Evolutionary conservation across 2,113 vertebrate species (phyloP), one percentile per base, ranked within the genome.

Genomic region (Athene noctua): DNA sequence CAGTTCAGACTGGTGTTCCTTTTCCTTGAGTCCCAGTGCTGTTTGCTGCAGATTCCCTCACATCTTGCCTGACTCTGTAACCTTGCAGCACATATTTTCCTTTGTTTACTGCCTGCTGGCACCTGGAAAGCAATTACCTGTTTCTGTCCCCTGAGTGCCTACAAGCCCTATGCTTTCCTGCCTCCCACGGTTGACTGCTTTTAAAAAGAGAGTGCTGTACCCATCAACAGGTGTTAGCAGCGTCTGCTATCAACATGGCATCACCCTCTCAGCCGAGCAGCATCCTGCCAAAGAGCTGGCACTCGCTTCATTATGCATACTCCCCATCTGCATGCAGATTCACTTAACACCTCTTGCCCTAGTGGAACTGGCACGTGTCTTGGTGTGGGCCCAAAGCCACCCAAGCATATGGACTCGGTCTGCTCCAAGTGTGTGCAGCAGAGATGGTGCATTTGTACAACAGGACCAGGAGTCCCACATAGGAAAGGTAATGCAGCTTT

Each of bases 281-380:
- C 68, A 66, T 84, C 70, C 95, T 96, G 94, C 96, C 93, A 80
- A 78, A 9, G 70, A 84, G 79, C 88, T 88, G 96, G 82, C 62
- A 12, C 34, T 75, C 7, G 4, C 83, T 46, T 34, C 15, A 5
- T 58, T 44, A 26, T 38, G 44, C 68, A n/a, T 44, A 9, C 46
- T 92, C 74, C 67, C 84, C 84, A 68, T 92, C 94, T 97, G 90
- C 62, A 42, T 5, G 38, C 55, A 59, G 85, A 80, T 86, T 80
- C 87, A 30, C 79, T 96, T 54, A 67, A 66, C 71, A 83, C 32
- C 89, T 54, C 86, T 25, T 97, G 79, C 65, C 85, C 95, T 51
- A 71, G 22, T 79, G 80, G 88, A 95, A 61, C 51, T 91, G 79
- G 87, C 90, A 86, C 13, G n/a, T 84, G 91, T 58, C 61, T 71